phyloP scores from a whole-genome alignment of 2,113 vertebrate genomes.

The Muntiacus muntjak region DNA sequence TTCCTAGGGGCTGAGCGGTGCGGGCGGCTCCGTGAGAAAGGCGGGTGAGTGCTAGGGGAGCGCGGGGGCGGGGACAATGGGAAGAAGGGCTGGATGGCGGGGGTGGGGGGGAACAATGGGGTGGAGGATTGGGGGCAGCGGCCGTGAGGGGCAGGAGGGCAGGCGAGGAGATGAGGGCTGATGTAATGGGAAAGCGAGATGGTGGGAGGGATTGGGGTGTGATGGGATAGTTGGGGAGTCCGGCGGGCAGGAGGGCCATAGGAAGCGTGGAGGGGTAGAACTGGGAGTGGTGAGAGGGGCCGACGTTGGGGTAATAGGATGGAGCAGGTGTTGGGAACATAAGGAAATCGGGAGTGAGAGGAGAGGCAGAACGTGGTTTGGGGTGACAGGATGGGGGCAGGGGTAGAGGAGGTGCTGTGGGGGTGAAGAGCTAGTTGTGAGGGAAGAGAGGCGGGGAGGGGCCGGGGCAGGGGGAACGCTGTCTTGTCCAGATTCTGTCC shows the following conservation, averaged over 20 bases:
- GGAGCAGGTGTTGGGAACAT: slow-evolving; percentile 21
- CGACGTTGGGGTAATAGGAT: not conserved
- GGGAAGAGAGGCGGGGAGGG: not conserved
- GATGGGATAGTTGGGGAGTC: slow-evolving; percentile 41
- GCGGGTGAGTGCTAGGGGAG: slow-evolving; percentile 36
- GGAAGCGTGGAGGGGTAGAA: not conserved
- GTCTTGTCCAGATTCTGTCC: slow-evolving; percentile 12
- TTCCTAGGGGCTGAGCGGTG: not conserved
- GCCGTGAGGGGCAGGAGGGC: not conserved
- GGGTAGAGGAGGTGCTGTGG: not conserved
- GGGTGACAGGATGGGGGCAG: not conserved
- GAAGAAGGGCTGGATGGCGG: slow-evolving; percentile 19
- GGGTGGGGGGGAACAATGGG: not conserved
- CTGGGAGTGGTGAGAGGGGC: not conserved
- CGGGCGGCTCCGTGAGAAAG: slow-evolving; percentile 21
- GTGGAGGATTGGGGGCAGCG: slow-evolving; percentile 10
- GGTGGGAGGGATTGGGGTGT: slow-evolving; percentile 28
- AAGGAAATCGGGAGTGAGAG: not conserved
- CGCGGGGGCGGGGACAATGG: slow-evolving; percentile 64
- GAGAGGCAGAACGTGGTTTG: not conserved
- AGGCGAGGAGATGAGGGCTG: not conserved
- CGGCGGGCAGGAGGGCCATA: not conserved
- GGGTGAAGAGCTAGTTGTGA: slow-evolving; percentile 25
- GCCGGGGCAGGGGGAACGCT: not conserved
- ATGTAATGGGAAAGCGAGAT: slow-evolving; percentile 18